Base-by-base conservation (phyloP, 2,113 vertebrate genomes). In the Sebastes schlegelii region DNA sequence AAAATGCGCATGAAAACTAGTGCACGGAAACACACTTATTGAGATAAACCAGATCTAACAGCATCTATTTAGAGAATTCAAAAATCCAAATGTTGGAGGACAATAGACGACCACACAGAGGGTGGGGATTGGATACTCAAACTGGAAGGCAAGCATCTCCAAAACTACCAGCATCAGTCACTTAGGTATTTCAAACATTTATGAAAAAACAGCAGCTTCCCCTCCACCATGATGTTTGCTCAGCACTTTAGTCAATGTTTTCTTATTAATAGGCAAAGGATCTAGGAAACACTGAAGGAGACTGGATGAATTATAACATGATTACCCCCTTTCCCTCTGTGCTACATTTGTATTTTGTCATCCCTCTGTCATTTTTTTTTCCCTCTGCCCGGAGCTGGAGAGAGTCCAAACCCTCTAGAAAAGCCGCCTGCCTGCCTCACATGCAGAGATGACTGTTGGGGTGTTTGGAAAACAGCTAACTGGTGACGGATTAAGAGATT, bases 401-500 rank as follows among this genome's bases (percentile, higher is more conserved):
- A 40, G 21, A 82, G n/a, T 85, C 80, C 82, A 86, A 80, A 83
- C 51, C 76, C 48, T 62, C 62, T 17, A 57, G 61, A 84, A 83
- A 81, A 86, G 64, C 21, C 1, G 52, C 19, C 49, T 1, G 52
- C 19, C 49, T 84, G 71, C 73, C 77, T 86, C 74, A 82, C 69
- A 83, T 74, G 70, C 16, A 45, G 11, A 54, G 73, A 83, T 52
- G 77, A 71, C 74, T 86, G 66, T 67, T 43, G 77, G 54, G 66
- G 72, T 89, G 77, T 90, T 91, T 89, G 68, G 83, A 82, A 92
- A 89, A 84, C 68, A 83, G 83, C 80, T 81, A 81, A 80, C 85
- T 89, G 89, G 74, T 89, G 88, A 91, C 19, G 84, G 90, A 93
- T 94, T 90, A 92, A 83, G 82, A 89, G 87, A 91, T 91, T 93